A percentile compares a stretch with the other conserved stretches of the same genome.
phyloP scores from a whole-genome alignment of 2,113 vertebrate genomes.

The Glaucomys volans region DNA sequence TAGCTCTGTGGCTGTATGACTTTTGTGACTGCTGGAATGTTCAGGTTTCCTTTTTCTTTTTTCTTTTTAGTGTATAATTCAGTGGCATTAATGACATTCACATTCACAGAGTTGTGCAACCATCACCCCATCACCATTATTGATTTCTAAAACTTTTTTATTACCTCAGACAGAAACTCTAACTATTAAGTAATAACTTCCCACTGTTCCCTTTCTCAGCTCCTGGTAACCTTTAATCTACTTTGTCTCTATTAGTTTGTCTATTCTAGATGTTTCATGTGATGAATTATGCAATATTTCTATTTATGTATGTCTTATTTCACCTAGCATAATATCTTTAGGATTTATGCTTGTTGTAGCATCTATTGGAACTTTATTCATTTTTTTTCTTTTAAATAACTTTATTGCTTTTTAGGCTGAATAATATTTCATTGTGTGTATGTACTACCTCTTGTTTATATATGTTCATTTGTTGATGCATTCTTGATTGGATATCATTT shows the following conservation, averaged over 20 bases:
- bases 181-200: not conserved
- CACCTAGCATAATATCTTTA: not conserved
- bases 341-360: not conserved
- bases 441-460: not conserved
- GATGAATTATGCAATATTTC: not conserved
- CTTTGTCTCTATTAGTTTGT: not conserved
- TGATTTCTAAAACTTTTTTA: constrained; percentile 46
- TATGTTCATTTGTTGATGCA: not conserved
- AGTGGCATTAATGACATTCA: not conserved
- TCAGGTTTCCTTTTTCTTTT: not conserved
- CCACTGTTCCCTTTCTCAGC: not conserved
- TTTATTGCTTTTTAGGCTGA: constrained; percentile 22
- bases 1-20: not conserved
- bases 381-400: not conserved
- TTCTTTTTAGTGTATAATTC: not conserved
- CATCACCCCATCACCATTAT: not conserved
- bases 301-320: constrained; percentile 1
- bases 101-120: not conserved
- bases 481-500: constrained; percentile 30
- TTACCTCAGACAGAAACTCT: not conserved
- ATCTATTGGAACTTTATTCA: not conserved
- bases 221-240: not conserved
- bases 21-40: not conserved
- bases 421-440: not conserved
- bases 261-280: not conserved